phyloP scores from a whole-genome alignment of 1,140 invertebrate species.

The Camponotus vicinus region DNA sequence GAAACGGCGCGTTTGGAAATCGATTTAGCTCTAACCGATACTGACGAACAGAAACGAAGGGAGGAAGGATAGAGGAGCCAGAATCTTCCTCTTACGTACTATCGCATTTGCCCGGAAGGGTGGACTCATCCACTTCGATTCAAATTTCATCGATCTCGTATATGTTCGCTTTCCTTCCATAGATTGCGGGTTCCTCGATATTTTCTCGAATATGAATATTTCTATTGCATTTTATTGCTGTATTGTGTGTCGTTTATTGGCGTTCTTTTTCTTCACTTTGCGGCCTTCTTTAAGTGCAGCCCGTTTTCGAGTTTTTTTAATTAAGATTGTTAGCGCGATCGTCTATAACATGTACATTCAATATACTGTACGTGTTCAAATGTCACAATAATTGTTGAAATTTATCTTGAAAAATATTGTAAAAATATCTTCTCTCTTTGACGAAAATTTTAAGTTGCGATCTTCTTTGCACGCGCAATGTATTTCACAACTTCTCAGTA shows the following conservation, averaged over 20 bases:
- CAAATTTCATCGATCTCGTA: conserved; percentile 51
- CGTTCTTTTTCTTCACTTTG: background rate
- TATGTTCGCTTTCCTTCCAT: conserved; percentile 2
- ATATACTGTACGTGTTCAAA: background rate
- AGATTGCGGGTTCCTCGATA: background rate
- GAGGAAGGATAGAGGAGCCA: background rate
- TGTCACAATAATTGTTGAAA: background rate
- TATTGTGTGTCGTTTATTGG: too few species aligned
- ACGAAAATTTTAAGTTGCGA: background rate
- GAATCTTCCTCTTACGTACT: conserved; percentile 19
- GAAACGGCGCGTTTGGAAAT: conserved; percentile 56
- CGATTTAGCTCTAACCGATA: conserved; percentile 51
- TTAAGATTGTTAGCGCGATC: background rate
- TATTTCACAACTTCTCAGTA: conserved; percentile 23
- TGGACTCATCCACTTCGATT: conserved; percentile 43
- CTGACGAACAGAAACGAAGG: background rate
- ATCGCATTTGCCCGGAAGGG: conserved; percentile 47
- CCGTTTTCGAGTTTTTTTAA: background rate
- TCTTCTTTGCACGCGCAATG: background rate
- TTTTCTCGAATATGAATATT: background rate
- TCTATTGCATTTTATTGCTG: background rate
- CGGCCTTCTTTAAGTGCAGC: too few species aligned
- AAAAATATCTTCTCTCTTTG: background rate
- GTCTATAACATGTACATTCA: too few species aligned
- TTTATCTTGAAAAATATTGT: background rate